Evolutionary conservation across 35 echinoderm and acorn worm genomes (phyloP), one percentile per base, ranked within the genome.

Genomic region (Patiria miniata): DNA sequence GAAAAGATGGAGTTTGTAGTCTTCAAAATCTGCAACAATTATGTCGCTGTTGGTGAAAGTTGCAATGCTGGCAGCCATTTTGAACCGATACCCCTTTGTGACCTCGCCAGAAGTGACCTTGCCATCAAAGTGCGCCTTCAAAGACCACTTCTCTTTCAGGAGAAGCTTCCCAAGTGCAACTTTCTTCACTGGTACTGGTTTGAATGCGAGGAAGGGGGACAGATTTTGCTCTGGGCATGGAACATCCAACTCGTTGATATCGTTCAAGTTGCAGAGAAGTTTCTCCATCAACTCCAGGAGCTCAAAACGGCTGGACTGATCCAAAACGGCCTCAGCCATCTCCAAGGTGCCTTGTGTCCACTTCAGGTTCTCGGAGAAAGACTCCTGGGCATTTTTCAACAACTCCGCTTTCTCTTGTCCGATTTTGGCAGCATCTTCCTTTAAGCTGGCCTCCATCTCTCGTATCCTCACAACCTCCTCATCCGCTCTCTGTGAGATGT

Each of bases 1-100:
- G 29, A 73, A 73, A 73, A 73, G 10, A 34, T 34, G 23, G 14
- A 73, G 23, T 30, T 73, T 36, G 65, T 73, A 34, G 7, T 7
- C 34, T 73, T 73, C 65, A 32, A 73, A 36, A 16, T 73, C 65
- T 6, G 65, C 65, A 30, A 73, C 65, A 32, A 73, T 30, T 23
- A 73, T 26, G 34, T 73, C 26, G 34, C 34, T 73, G 65, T 26
- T 73, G 26, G 65, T 73, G 65, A 73, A 73, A 23, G 65, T 34
- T 73, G 65, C 65, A 30, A 73, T 30, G n/a, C 65, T 73, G 34
- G 65, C 65, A 32, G 65, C 65, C 65, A 73, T 12, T 23, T 73
- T 73, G 65, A 30, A 73, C n/a, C n/a, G n/a, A n/a, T n/a, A n/a
- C 26, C 29, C 65, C 0, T 9, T 30, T 47, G 4, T 47, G 4